phyloP scores from a whole-genome alignment of 2,797 vertebrate genomes.

The Artibeus lituratus region DNA sequence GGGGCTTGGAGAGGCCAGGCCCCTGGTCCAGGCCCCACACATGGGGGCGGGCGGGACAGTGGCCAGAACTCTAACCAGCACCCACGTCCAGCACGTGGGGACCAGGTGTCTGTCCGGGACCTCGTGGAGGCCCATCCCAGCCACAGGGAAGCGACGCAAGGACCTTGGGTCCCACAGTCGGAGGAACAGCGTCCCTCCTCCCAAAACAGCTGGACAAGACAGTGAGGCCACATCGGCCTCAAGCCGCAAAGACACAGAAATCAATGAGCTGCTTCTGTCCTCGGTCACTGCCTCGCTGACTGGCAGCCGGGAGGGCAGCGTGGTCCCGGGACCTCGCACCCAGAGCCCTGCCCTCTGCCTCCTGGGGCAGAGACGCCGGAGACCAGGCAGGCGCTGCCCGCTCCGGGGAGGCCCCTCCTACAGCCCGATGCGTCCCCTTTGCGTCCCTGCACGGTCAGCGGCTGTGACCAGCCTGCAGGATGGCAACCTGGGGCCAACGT shows the following conservation, averaged over 20 bases:
- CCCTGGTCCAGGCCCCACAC: rapidly evolving
- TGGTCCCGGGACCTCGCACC: neutral
- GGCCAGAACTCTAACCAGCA: neutral
- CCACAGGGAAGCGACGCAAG: rapidly evolving
- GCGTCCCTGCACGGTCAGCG: neutral
- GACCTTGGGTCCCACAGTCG: rapidly evolving
- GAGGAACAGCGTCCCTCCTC: rapidly evolving
- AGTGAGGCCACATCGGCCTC: neutral
- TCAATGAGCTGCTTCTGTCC: neutral
- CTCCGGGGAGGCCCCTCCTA: rapidly evolving
- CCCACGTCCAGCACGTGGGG: neutral
- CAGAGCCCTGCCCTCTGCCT: neutral
- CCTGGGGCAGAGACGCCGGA: neutral
- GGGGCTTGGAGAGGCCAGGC: no score
- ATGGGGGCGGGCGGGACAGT: no score
- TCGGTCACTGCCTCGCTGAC: neutral
- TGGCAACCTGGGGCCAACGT: neutral
- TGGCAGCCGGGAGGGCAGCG: neutral
- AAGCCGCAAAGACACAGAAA: conserved; percentile 38
- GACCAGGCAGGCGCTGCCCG: rapidly evolving
- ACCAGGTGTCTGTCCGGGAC: neutral
- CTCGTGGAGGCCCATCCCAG: rapidly evolving
- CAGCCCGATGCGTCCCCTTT: neutral
- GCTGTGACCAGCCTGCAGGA: neutral
- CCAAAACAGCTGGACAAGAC: rapidly evolving